These are phyloP conservation scores for Sarcophaga carnaria DNA, from an alignment of 2,888 invertebrate species.

Conservation along the genomic window DNA sequence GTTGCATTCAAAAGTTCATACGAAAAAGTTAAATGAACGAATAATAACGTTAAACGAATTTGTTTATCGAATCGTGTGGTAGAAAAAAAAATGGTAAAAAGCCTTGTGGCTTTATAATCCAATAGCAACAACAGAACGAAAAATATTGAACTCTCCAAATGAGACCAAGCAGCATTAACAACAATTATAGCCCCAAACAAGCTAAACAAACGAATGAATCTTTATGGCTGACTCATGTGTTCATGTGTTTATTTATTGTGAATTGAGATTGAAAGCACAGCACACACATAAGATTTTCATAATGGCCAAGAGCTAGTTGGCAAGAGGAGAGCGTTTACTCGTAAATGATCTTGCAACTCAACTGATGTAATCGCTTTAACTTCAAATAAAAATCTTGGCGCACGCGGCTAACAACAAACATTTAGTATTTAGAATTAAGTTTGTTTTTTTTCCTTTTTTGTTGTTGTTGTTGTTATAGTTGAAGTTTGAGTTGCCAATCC, in stretches of 20 bases:
- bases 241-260: neutral
- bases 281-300: conserved; percentile 6
- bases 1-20: conserved; percentile 45
- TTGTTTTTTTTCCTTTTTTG: neutral
- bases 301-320: neutral
- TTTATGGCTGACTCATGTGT: neutral
- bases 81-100: conserved; percentile 17
- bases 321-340: neutral
- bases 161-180: neutral
- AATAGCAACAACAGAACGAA: conserved; percentile 1
- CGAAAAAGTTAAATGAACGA: conserved; percentile 48
- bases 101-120: conserved; percentile 52
- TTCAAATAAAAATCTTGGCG: conserved; percentile 68
- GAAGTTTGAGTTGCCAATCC: conserved; percentile 49
- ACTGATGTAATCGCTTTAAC: conserved; percentile 59
- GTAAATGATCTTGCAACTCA: conserved; percentile 60
- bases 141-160: conserved; percentile 39
- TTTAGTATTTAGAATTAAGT: conserved; percentile 25
- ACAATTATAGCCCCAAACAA: conserved; percentile 32
- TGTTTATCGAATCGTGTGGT: conserved; percentile 56
- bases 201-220: conserved; percentile 9
- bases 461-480: neutral
- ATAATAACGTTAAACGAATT: conserved; percentile 60
- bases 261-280: conserved; percentile 5
- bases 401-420: conserved; percentile 70